A percentile compares a stretch with the other conserved stretches of the same genome.
Evolutionary conservation across 1,140 invertebrate genomes (phyloP).

Genomic region (Amphibalanus amphitrite): DNA sequence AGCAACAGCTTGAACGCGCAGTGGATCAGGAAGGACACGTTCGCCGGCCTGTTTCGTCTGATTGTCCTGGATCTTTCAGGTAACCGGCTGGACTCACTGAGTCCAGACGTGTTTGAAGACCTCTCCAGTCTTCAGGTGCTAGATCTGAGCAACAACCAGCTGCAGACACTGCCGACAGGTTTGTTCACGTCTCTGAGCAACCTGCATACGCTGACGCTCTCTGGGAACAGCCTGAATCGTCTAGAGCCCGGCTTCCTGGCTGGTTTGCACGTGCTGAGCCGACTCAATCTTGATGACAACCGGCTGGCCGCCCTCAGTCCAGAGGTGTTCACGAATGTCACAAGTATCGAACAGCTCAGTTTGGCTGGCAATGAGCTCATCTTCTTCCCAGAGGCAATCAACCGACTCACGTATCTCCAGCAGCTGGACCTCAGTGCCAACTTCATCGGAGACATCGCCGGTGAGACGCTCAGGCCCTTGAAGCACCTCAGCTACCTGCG

Average conservation of each 20-base stretch:
- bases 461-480: conserved; percentile 53
- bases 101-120: conserved; percentile 53
- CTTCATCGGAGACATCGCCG: conserved; percentile 49
- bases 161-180: conserved; percentile 57
- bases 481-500: conserved; percentile 49
- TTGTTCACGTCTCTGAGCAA: conserved; percentile 67
- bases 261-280: conserved; percentile 54
- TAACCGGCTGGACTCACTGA: conserved; percentile 60
- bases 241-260: conserved; percentile 57
- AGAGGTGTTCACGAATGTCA: conserved; percentile 57
- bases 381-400: conserved; percentile 50
- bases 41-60: conserved; percentile 66
- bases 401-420: conserved; percentile 50
- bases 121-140: conserved; percentile 64
- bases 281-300: conserved; percentile 63
- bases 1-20: conserved; percentile 26
- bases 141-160: conserved; percentile 55
- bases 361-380: conserved; percentile 59
- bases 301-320: conserved; percentile 50
- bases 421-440: conserved; percentile 68
- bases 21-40: conserved; percentile 42
- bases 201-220: conserved; percentile 57
- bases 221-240: conserved; percentile 55
- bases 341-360: conserved; percentile 56
- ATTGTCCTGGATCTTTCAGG: conserved; percentile 67